Percentiles rank a stretch among this genome's conserved stretches.
Conservation (phyloP, 2,888 invertebrate genomes). For the Euproctis similis region DNA sequence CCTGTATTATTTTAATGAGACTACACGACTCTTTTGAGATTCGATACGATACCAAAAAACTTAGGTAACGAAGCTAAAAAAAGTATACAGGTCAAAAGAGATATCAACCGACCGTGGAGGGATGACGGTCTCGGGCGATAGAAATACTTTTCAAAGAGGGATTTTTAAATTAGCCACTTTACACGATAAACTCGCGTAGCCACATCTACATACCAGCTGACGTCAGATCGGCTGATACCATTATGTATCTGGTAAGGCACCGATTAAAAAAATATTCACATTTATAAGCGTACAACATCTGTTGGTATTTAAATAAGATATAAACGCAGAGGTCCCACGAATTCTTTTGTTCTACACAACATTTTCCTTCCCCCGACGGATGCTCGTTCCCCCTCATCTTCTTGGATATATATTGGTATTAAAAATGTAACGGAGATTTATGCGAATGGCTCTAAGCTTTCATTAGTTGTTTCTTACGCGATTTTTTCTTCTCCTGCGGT, state of each 20-base stretch:
- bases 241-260: slow-evolving; percentile 72
- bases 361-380: slow-evolving; percentile 52
- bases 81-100: slow-evolving; percentile 67
- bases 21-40: slow-evolving; percentile 71
- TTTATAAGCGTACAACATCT: slow-evolving; percentile 71
- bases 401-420: slow-evolving; percentile 74
- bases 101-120: slow-evolving; percentile 56
- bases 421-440: slow-evolving; percentile 77
- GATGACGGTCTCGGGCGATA: slow-evolving; percentile 44
- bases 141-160: slow-evolving; percentile 41
- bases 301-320: slow-evolving; percentile 74
- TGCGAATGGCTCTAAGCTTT: slow-evolving; percentile 76
- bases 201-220: slow-evolving; percentile 72
- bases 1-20: slow-evolving; percentile 76
- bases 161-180: slow-evolving; percentile 69
- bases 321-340: slow-evolving; percentile 66
- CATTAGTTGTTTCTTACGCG: slow-evolving; percentile 73
- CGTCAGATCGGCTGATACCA: slow-evolving; percentile 72
- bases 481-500: slow-evolving; percentile 71
- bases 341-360: slow-evolving; percentile 57
- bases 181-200: slow-evolving; percentile 61
- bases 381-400: slow-evolving; percentile 68
- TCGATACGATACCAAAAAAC: slow-evolving; percentile 69
- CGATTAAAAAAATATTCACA: slow-evolving; percentile 70
- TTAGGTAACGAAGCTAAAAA: slow-evolving; percentile 70